Base-by-base conservation (phyloP, 2,888 invertebrate genomes). In the Fissipunctia ypsillon region DNA sequence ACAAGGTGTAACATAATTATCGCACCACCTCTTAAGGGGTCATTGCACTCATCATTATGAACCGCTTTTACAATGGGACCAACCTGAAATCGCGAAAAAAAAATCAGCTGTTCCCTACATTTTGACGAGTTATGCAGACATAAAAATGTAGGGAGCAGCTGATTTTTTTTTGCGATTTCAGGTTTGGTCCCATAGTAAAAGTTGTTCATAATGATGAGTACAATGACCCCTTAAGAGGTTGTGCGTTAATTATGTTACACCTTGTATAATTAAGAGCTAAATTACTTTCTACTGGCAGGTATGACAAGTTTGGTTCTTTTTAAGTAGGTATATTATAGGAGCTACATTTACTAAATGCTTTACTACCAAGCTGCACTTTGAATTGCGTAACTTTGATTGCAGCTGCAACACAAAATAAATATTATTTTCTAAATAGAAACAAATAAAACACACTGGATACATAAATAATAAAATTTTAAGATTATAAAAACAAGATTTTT, bases 241-340 rank as follows among this genome's bases (percentile, higher is more conserved):
- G n/a, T 22, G 38, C 19, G 28, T 56, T 56, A 54, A 19, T 56
- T 56, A 0, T 31, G 2, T 61, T 25, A 60, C 14, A 60, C 35
- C 35, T 56, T n/a, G 38, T 9, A 25, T 1, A 9, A 59, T 41
- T 80, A 25, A 63, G 25, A 57, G 28, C 38, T 76, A 45, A 52
- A 59, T 45, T 50, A 80, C 25, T 59, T 66, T 57, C 69, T 74
- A 81, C 70, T 68, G 81, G 76, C 84, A 81, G 76, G 66, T 60
- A 60, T 80, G 69, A 80, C 69, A 73, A 69, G 60, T 67, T 67
- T 84, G 84, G 84, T 84, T 69, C 69, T 72, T 50, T n/a, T 41
- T 69, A 50, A 28, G 9, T 72, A n/a, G n/a, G n/a, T n/a, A n/a
- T n/a, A n/a, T n/a, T n/a, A 72, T 41, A 41, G n/a, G 57, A 31